Conservation (phyloP, 2,113 vertebrate species). For the Cichladusa arquata region DNA sequence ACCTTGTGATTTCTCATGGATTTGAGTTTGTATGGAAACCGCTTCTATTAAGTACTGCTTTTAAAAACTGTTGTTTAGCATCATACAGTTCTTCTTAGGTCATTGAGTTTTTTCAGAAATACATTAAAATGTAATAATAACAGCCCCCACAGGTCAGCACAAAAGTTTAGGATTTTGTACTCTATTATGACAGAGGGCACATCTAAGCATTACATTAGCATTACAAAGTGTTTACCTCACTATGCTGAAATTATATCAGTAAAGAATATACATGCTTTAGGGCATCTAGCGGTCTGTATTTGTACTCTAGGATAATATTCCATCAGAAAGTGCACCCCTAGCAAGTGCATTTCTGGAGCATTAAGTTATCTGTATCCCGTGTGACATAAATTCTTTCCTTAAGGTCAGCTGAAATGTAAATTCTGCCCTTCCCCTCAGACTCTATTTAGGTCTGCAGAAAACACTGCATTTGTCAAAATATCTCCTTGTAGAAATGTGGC, state of each 20-base stretch:
- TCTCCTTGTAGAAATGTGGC: neutral
- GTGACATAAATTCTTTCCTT: neutral
- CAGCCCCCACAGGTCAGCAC: neutral
- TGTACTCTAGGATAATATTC: neutral
- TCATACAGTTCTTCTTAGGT: neutral
- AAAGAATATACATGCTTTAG: neutral
- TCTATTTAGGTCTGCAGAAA: neutral
- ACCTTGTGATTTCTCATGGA: neutral
- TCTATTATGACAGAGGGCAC: neutral
- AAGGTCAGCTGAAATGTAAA: neutral
- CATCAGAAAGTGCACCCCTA: neutral
- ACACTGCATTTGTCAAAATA: neutral
- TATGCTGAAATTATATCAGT: neutral
- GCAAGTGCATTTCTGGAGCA: neutral
- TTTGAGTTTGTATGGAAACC: conserved; percentile 21
- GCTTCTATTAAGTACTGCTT: neutral
- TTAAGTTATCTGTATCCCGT: neutral
- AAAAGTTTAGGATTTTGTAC: neutral
- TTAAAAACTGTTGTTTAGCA: neutral
- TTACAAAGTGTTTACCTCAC: neutral
- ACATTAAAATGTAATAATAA: neutral
- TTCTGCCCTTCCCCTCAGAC: neutral
- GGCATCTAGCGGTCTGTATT: neutral
- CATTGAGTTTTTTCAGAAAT: neutral
- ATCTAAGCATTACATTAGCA: neutral